Conservation (phyloP, 2,113 vertebrate genomes). For the Tyto alba region DNA sequence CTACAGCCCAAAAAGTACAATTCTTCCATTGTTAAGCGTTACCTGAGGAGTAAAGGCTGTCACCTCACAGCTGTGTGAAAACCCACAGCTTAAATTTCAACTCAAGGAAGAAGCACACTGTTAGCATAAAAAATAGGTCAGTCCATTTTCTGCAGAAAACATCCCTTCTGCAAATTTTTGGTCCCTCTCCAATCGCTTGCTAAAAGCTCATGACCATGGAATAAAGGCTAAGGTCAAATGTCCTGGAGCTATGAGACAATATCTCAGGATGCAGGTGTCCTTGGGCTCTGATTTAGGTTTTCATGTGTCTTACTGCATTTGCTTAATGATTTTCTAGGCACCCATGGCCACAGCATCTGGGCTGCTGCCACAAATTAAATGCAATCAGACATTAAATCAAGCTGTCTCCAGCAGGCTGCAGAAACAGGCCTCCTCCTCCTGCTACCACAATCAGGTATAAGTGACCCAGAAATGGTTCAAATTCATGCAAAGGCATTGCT, state of each 20-base stretch:
- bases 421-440: not conserved
- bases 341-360: constrained; percentile 59
- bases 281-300: constrained; percentile 55
- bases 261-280: constrained; percentile 52
- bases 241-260: constrained; percentile 18
- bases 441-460: not conserved
- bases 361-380: constrained; percentile 60
- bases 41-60: constrained; percentile 31
- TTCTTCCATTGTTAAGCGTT: not conserved
- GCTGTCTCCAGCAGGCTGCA: constrained; percentile 12
- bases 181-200: not conserved
- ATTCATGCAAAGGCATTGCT: not conserved
- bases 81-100: not conserved
- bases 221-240: constrained; percentile 47
- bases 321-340: constrained; percentile 55
- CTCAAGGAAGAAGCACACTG: not conserved
- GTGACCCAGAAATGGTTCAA: not conserved
- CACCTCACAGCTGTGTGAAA: constrained; percentile 39
- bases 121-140: constrained; percentile 52
- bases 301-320: constrained; percentile 60
- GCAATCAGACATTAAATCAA: constrained; percentile 56
- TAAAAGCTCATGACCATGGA: constrained; percentile 24
- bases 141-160: constrained; percentile 21
- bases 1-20: not conserved
- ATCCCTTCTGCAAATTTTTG: constrained; percentile 9